A percentile compares a stretch with the other conserved stretches of the same genome.
These are phyloP conservation scores for Lophotriccus pileatus DNA, from an alignment of 2,797 vertebrate species.

Conservation along the genomic window DNA sequence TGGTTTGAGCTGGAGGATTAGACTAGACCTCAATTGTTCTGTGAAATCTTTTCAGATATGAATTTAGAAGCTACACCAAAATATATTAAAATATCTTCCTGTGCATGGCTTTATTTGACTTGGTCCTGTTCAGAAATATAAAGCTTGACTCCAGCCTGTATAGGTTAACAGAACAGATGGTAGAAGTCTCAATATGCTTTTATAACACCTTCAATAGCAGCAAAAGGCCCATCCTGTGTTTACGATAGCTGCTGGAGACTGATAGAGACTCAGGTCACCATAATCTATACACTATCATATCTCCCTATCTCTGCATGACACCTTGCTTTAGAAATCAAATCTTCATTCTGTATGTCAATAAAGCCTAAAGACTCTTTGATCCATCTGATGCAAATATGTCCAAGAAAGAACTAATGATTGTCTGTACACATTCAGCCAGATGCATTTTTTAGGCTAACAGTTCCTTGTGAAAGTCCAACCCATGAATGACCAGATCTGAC, in stretches of 20 bases:
- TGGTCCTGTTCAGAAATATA: background rate
- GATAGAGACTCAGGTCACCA: background rate
- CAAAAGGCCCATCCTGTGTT: background rate
- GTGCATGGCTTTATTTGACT: background rate
- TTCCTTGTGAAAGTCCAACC: background rate
- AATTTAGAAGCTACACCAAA: background rate
- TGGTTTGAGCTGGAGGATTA: background rate
- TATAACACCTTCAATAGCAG: background rate
- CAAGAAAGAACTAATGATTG: background rate
- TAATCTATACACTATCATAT: background rate
- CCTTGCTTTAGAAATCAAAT: constrained; percentile 2
- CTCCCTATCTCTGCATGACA: background rate
- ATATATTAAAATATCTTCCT: background rate
- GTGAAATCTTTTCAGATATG: background rate
- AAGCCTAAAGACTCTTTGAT: background rate
- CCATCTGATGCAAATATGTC: background rate
- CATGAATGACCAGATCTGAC: background rate
- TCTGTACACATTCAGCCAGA: background rate
- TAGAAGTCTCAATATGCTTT: background rate
- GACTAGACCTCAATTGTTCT: background rate
- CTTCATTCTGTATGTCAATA: background rate
- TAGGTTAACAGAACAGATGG: background rate
- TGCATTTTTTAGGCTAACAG: background rate
- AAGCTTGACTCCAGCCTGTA: background rate
- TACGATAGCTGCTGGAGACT: background rate